A percentile compares a stretch with the other conserved stretches of the same genome.
phyloP scores from a whole-genome alignment of 2,113 vertebrate genomes.

The Malurus melanocephalus region DNA sequence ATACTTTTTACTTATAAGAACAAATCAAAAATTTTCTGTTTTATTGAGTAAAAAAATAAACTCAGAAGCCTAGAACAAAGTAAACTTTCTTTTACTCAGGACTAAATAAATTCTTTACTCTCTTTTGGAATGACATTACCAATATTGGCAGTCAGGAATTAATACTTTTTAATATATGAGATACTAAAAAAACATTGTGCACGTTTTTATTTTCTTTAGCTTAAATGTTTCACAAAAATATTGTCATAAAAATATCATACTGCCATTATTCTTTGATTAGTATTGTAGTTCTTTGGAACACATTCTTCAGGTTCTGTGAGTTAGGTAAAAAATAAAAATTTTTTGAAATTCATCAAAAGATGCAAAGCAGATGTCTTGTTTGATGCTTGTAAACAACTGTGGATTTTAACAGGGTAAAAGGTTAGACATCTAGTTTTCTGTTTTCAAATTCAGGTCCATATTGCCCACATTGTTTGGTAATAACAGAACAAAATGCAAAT shows the following conservation, averaged over 20 bases:
- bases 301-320: neutral
- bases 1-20: neutral
- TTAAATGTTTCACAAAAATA: neutral
- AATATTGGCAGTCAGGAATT: neutral
- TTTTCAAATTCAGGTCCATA: neutral
- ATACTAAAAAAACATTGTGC: accelerated
- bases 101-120: neutral
- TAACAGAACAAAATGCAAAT: neutral
- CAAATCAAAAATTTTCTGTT: neutral
- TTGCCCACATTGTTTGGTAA: neutral
- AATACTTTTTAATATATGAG: neutral
- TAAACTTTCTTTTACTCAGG: neutral
- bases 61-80: neutral
- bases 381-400: neutral
- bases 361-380: neutral
- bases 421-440: neutral
- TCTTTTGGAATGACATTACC: neutral
- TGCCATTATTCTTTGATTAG: neutral
- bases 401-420: neutral
- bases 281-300: neutral
- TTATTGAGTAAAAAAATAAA: neutral
- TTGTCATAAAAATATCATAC: neutral
- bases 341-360: neutral
- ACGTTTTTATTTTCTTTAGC: neutral
- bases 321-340: neutral